These are phyloP conservation scores for Anagrus nilaparvatae DNA, from an alignment of 1,140 invertebrate species.

Conservation along the genomic window DNA sequence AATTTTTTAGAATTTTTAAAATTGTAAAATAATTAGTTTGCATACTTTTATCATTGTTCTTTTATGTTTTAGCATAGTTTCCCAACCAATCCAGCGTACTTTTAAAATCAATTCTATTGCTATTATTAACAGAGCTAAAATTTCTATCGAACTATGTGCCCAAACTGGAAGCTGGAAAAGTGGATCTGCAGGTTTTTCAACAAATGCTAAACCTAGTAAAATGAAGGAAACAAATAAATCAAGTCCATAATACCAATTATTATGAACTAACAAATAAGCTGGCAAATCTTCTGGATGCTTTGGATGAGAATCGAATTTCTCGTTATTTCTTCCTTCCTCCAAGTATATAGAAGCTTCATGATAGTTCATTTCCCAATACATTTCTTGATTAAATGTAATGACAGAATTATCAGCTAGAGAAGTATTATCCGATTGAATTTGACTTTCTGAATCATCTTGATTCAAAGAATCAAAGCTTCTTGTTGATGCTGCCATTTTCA, in stretches of 20 bases:
- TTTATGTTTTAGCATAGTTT: slow-evolving; percentile 73
- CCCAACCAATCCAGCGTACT: slow-evolving; percentile 76
- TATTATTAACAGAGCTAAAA: slow-evolving; percentile 66
- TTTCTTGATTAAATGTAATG: slow-evolving; percentile 26
- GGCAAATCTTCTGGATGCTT: slow-evolving; percentile 71
- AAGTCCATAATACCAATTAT: slow-evolving; percentile 77
- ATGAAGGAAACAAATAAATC: slow-evolving; percentile 71
- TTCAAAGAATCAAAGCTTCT: slow-evolving; percentile 22
- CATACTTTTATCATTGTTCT: slow-evolving; percentile 76
- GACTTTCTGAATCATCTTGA: slow-evolving; percentile 18
- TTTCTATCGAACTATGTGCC: slow-evolving; percentile 75
- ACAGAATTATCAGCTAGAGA: slow-evolving; percentile 24
- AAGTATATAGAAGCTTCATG: slow-evolving; percentile 82
- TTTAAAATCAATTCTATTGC: slow-evolving; percentile 71
- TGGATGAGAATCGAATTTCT: slow-evolving; percentile 86
- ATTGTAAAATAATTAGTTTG: background rate
- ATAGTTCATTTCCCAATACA: slow-evolving; percentile 81
- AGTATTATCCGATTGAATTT: slow-evolving; percentile 27
- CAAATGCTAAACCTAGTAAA: slow-evolving; percentile 68
- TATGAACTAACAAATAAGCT: slow-evolving; percentile 80
- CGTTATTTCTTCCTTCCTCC: slow-evolving; percentile 86
- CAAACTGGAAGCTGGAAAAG: slow-evolving; percentile 63
- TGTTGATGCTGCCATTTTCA: slow-evolving; percentile 23
- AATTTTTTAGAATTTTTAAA: slow-evolving; percentile 6
- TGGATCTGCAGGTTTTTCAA: slow-evolving; percentile 71